Evolutionary conservation across 2,888 invertebrate species (phyloP), one percentile per base, ranked within the genome.

Genomic region (Clunio marinus): DNA sequence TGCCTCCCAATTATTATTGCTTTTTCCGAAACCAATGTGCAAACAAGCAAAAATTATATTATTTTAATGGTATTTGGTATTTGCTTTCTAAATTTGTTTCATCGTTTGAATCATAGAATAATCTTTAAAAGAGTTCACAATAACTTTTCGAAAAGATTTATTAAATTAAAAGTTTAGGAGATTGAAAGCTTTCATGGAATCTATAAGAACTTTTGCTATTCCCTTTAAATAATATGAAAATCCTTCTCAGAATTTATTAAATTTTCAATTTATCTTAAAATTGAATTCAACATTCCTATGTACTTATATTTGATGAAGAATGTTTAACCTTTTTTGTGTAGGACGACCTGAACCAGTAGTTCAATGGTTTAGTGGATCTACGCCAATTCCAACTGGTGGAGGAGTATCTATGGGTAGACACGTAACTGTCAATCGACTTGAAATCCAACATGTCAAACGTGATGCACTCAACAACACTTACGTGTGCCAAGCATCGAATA

Each of bases 401-500:
- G 85, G 87, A 28, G 86, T 85, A 72, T 84, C 84, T 71, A 86
- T 86, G 72, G 87, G 86, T 70, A 86, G 85, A 28, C 88, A 88
- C 75, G 87, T 91, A 67, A 87, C 91, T 51, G 88, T 91, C 70
- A 93, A 91, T 81, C 84, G 87, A 70, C 79, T 93, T 73, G 88
- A 87, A 76, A 84, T 93, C 72, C 84, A 86, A 17, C 84, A 86
- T 71, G 83, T 93, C 68, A 85, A 84, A 72, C 82, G 93, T 72
- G 86, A 85, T 70, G 88, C 92, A 73, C 83, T 92, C 69, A 92
- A 93, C 78, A 89, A 90, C 45, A 90, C 91, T 32, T 93, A 88
- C 81, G 91, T 89, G 77, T 93, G 93, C 76, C 87, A 91, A 77
- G 93, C 93, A 10, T 87, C 88, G 69, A 93, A 93, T 77, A 93